Percentiles rank a stretch among this genome's conserved stretches.
These are phyloP conservation scores for Platerodrilus igneus DNA, from an alignment of 2,888 invertebrate genomes.

Conservation along the genomic window DNA sequence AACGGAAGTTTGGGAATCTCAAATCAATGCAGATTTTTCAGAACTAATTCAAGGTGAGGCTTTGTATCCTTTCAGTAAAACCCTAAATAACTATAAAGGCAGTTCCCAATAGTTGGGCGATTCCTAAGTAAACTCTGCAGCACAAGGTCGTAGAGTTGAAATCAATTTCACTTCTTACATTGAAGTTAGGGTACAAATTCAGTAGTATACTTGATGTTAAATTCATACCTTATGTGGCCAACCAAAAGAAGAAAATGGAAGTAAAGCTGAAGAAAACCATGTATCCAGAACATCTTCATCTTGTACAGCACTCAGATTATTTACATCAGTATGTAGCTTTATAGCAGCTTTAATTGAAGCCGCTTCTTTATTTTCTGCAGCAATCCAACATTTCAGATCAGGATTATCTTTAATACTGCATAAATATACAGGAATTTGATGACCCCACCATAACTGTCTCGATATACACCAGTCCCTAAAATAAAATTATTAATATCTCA, in stretches of 20 bases:
- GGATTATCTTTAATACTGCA: constrained; percentile 31
- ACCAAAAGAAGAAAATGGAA: constrained; percentile 94
- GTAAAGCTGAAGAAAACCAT: constrained; percentile 97
- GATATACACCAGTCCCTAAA: constrained; percentile 97
- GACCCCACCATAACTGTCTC: constrained; percentile 99
- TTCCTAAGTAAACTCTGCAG: too few species aligned
- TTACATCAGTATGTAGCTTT: constrained; percentile 55
- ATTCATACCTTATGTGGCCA: constrained; percentile 76
- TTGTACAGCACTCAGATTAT: constrained; percentile 55
- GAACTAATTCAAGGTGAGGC: too few species aligned
- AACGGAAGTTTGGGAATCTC: too few species aligned
- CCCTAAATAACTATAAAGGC: too few species aligned
- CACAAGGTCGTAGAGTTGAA: too few species aligned
- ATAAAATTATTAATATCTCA: constrained; percentile 13
- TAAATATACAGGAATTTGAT: constrained; percentile 88
- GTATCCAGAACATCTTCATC: constrained; percentile 98
- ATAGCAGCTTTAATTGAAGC: constrained; percentile 75
- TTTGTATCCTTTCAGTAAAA: too few species aligned
- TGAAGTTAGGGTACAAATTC: too few species aligned
- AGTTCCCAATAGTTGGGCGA: too few species aligned
- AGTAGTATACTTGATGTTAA: background rate
- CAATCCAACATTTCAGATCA: constrained; percentile 40
- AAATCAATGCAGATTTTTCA: too few species aligned
- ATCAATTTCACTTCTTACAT: too few species aligned
- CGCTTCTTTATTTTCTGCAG: constrained; percentile 56